Conservation (phyloP, 2,888 invertebrate species). For the Lycaena phlaeas region DNA sequence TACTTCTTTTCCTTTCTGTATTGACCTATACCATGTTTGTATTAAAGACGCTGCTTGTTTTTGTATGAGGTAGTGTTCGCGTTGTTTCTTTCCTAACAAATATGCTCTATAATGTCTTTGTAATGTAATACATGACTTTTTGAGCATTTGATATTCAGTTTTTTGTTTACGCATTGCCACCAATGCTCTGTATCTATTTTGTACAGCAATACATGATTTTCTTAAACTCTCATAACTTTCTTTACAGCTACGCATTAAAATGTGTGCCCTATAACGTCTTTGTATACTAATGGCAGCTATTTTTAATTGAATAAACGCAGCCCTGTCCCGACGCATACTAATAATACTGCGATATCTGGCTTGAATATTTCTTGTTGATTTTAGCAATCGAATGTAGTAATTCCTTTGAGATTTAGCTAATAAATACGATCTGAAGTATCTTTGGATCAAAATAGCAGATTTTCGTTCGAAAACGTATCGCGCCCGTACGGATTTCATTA, state of each 20-base stretch:
- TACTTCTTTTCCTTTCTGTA: constrained; percentile 29
- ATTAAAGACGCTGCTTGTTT: constrained; percentile 45
- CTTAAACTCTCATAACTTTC: constrained; percentile 22
- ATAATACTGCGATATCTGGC: constrained; percentile 47
- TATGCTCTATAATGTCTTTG: constrained; percentile 53
- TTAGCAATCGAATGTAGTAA: constrained; percentile 23
- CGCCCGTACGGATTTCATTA: constrained; percentile 31
- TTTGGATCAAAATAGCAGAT: constrained; percentile 33
- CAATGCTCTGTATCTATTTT: constrained; percentile 50
- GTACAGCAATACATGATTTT: constrained; percentile 32
- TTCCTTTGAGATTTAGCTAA: constrained; percentile 23
- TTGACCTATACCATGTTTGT: constrained; percentile 46
- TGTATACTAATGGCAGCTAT: constrained; percentile 42
- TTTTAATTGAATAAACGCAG: constrained; percentile 25
- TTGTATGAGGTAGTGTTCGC: constrained; percentile 33
- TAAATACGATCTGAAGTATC: constrained; percentile 30
- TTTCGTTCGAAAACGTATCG: constrained; percentile 31
- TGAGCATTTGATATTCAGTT: constrained; percentile 31
- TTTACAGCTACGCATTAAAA: constrained; percentile 26
- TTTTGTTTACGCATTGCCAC: constrained; percentile 38
- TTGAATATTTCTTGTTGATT: constrained; percentile 39
- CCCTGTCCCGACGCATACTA: constrained; percentile 40
- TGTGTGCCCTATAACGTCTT: constrained; percentile 29
- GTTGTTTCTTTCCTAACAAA: constrained; percentile 30
- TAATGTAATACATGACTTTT: constrained; percentile 36